A percentile compares a stretch with the other conserved stretches of the same genome.
These are phyloP conservation scores for Macropus fuliginosus DNA, from an alignment of 2,797 vertebrate genomes.

Conservation along the genomic window DNA sequence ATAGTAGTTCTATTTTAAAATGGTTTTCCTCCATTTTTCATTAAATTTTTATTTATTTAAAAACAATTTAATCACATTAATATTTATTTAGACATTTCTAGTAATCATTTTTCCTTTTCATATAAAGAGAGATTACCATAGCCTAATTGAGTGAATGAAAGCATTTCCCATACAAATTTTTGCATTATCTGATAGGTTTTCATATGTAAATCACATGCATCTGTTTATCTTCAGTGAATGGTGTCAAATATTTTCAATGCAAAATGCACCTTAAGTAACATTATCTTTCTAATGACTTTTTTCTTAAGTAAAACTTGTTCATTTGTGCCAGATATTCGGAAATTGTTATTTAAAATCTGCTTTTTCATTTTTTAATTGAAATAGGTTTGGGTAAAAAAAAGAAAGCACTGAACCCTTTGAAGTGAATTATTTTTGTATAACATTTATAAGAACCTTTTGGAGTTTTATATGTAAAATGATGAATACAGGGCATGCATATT, in stretches of 20 bases:
- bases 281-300: slow-evolving; percentile 71
- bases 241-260: slow-evolving; percentile 63
- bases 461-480: slow-evolving; percentile 56
- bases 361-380: slow-evolving; percentile 57
- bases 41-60: slow-evolving; percentile 75
- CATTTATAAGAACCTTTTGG: slow-evolving; percentile 37
- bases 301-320: slow-evolving; percentile 15
- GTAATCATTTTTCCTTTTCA: slow-evolving; percentile 77
- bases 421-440: slow-evolving; percentile 26
- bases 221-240: slow-evolving; percentile 59
- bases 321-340: slow-evolving; percentile 55
- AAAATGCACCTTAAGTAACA: slow-evolving; percentile 56
- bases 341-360: slow-evolving; percentile 51
- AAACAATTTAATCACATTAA: slow-evolving; percentile 78
- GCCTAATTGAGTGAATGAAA: slow-evolving; percentile 77
- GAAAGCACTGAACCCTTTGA: slow-evolving; percentile 6
- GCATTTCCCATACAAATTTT: slow-evolving; percentile 81
- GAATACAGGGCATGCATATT: slow-evolving; percentile 14
- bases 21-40: slow-evolving; percentile 27
- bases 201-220: slow-evolving; percentile 68
- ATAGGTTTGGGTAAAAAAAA: slow-evolving; percentile 14
- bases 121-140: slow-evolving; percentile 76
- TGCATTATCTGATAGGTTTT: slow-evolving; percentile 79
- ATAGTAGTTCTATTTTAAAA: slow-evolving; percentile 59
- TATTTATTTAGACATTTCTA: slow-evolving; percentile 80